Percentiles rank a stretch among this genome's conserved stretches.
These are phyloP conservation scores for Parapristionchus giblindavisi DNA, from an alignment of 2,888 invertebrate genomes.

Conservation along the genomic window DNA sequence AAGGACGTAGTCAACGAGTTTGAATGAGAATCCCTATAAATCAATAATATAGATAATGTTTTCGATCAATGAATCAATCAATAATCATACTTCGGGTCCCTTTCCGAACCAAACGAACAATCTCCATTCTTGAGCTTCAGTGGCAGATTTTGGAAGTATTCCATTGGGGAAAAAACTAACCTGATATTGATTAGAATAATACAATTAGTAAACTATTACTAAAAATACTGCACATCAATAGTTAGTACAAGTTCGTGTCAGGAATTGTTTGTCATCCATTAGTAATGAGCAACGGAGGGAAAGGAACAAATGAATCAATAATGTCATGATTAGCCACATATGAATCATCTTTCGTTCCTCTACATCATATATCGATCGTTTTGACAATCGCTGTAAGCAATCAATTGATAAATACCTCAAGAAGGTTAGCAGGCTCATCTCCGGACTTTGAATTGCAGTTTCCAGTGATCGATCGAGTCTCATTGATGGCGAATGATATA, in stretches of 20 bases:
- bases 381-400: too few species aligned
- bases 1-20: slow-evolving; percentile 51
- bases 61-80: neutral
- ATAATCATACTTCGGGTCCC: too few species aligned
- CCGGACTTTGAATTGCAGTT: neutral
- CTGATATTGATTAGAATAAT: neutral
- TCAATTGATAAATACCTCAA: neutral
- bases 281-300: too few species aligned
- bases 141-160: neutral
- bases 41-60: neutral
- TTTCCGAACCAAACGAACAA: slow-evolving; percentile 8
- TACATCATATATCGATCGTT: neutral
- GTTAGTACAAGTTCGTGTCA: too few species aligned
- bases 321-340: too few species aligned
- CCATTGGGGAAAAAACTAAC: slow-evolving; percentile 36
- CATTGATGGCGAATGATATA: slow-evolving; percentile 28
- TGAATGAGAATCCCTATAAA: slow-evolving; percentile 40
- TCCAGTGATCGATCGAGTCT: neutral
- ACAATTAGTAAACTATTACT: too few species aligned
- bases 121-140: slow-evolving; percentile 7
- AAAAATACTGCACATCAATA: too few species aligned
- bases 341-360: too few species aligned
- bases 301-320: neutral
- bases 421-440: neutral
- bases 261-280: too few species aligned